Evolutionary conservation across 2,888 invertebrate genomes (phyloP).

Genomic region (Caenorhabditis sp.): DNA sequence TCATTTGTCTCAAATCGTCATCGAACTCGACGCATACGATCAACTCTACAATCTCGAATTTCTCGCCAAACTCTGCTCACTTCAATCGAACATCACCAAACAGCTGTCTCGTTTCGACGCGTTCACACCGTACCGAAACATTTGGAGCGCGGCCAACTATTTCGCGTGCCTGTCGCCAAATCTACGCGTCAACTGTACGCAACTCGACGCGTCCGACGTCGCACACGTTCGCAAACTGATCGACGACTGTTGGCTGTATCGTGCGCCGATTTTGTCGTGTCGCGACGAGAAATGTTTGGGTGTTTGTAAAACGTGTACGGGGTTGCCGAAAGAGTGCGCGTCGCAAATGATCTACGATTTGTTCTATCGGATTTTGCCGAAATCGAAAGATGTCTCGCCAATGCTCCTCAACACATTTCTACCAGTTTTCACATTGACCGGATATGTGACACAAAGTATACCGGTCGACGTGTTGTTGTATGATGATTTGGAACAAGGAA

Average conservation of each 20-base stretch:
- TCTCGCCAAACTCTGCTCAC: slow-evolving; percentile 56
- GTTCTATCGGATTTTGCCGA: slow-evolving; percentile 69
- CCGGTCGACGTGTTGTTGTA: slow-evolving; percentile 43
- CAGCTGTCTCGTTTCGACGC: slow-evolving; percentile 49
- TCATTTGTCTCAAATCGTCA: slow-evolving; percentile 64
- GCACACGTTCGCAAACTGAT: slow-evolving; percentile 42
- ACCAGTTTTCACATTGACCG: slow-evolving; percentile 64
- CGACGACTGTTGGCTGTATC: slow-evolving; percentile 51
- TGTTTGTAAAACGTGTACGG: slow-evolving; percentile 31
- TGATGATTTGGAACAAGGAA: slow-evolving; percentile 43
- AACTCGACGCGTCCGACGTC: slow-evolving; percentile 46
- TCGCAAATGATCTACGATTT: slow-evolving; percentile 66
- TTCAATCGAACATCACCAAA: slow-evolving; percentile 51
- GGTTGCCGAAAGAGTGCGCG: slow-evolving; percentile 56
- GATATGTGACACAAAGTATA: slow-evolving; percentile 55
- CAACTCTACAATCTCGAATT: slow-evolving; percentile 54
- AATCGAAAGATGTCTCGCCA: slow-evolving; percentile 42
- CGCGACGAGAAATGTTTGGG: slow-evolving; percentile 39
- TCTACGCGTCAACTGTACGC: slow-evolving; percentile 59
- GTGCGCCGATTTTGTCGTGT: slow-evolving; percentile 53
- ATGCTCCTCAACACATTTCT: slow-evolving; percentile 65
- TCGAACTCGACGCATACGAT: slow-evolving; percentile 54
- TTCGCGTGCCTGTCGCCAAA: slow-evolving; percentile 65
- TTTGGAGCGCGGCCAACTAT: slow-evolving; percentile 64
- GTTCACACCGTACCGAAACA: slow-evolving; percentile 54